Percentiles rank a stretch among this genome's conserved stretches.
phyloP scores from a whole-genome alignment of 1,140 invertebrate species.

The Nymphalis io region DNA sequence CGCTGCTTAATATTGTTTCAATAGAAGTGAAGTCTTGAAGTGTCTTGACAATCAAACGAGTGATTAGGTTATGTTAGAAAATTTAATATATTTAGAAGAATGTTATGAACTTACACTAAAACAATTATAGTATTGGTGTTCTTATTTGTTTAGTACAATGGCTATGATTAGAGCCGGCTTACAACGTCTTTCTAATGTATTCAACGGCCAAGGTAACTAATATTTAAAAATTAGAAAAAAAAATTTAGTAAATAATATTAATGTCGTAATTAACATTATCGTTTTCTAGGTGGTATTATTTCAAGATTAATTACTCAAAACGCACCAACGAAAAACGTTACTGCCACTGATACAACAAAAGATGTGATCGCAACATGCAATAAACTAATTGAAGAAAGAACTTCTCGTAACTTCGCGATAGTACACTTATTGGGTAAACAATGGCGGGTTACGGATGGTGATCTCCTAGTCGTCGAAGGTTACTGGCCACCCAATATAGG shows the following conservation, averaged over 20 bases:
- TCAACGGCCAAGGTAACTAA: conserved; percentile 58
- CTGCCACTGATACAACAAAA: conserved; percentile 52
- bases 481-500: conserved; percentile 92
- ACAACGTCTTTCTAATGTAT: conserved; percentile 58
- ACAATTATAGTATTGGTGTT: neutral
- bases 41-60: neutral
- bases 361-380: conserved; percentile 74
- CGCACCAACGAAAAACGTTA: conserved; percentile 46
- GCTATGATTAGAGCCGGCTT: conserved; percentile 50
- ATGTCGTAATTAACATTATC: conserved; percentile 7
- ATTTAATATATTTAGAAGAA: neutral
- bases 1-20: neutral
- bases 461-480: conserved; percentile 91
- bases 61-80: neutral
- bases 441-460: conserved; percentile 92
- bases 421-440: conserved; percentile 92
- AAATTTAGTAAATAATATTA: neutral
- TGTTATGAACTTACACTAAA: neutral
- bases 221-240: neutral
- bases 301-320: conserved; percentile 62
- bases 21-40: neutral
- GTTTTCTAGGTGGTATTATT: conserved; percentile 61
- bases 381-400: conserved; percentile 68
- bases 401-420: conserved; percentile 92
- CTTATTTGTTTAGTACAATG: neutral